Base-by-base conservation (phyloP, 1,140 invertebrate species). In the Eulimnadia texana region DNA sequence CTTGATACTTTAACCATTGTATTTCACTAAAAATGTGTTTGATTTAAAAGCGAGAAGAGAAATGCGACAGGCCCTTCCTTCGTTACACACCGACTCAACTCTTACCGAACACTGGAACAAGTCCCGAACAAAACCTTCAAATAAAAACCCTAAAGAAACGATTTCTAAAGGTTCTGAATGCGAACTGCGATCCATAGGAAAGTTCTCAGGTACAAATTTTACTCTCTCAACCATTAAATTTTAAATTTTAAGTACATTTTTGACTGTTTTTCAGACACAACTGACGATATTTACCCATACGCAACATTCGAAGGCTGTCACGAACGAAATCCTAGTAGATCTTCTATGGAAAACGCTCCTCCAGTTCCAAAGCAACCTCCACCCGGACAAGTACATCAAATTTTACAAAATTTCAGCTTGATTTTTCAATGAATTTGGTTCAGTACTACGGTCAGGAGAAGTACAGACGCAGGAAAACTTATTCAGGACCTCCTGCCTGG, bases 211-310 rank as follows among this genome's bases (percentile, higher is more conserved):
- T n/a, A n/a, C n/a, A n/a, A n/a, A n/a, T n/a, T n/a, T n/a, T n/a
- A n/a, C n/a, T n/a, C n/a, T n/a, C n/a, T n/a, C n/a, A n/a, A n/a
- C n/a, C n/a, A n/a, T n/a, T n/a, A n/a, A n/a, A n/a, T n/a, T n/a
- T n/a, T n/a, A n/a, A n/a, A n/a, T n/a, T n/a, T n/a, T n/a, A n/a
- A n/a, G n/a, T n/a, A n/a, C n/a, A n/a, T n/a, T n/a, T n/a, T n/a
- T n/a, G n/a, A n/a, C n/a, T n/a, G n/a, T n/a, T n/a, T n/a, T n/a
- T n/a, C n/a, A 1, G 55, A 57, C 19, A 27, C 27, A 16, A 27
- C 27, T 10, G 55, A 57, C 19, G 55, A 57, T 10, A 57, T 57
- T 20, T 57, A 57, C 28, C 55, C 55, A 16, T 57, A 57, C 27
- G 55, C 55, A 10, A 57, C 55, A 0, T 57, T 57, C 28, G 55